A percentile compares a stretch with the other conserved stretches of the same genome.
phyloP scores from a whole-genome alignment of 2,888 invertebrate genomes.

The Clunio marinus region DNA sequence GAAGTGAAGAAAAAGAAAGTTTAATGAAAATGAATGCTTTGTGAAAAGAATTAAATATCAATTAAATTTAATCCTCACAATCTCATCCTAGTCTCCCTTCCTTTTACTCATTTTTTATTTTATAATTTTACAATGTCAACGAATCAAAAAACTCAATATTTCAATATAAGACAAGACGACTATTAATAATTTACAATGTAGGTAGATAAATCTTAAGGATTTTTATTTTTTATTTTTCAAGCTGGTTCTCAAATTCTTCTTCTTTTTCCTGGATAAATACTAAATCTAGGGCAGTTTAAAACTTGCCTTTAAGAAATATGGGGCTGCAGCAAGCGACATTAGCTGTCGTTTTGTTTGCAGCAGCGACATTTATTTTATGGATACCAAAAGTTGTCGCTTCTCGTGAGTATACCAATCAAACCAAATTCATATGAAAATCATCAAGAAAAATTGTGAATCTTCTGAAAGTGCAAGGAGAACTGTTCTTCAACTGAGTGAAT shows the following conservation, averaged over 20 bases:
- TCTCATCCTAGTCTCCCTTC: background rate
- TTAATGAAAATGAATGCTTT: background rate
- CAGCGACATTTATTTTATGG: conserved; percentile 30
- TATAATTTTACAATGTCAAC: background rate
- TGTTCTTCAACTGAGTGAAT: no score
- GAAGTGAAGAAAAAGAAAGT: no score
- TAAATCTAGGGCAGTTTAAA: conserved; percentile 1
- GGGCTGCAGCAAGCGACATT: conserved; percentile 23
- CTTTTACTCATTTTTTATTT: background rate
- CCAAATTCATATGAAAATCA: no score
- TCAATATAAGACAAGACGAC: background rate
- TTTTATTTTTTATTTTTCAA: background rate
- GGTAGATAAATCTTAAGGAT: background rate
- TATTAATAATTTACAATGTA: conserved; percentile 6
- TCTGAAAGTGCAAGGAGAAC: no score
- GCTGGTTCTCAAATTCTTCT: conserved; percentile 3
- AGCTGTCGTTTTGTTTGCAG: conserved; percentile 25
- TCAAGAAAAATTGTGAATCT: no score
- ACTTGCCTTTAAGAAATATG: conserved; percentile 18
- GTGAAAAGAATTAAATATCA: no score
- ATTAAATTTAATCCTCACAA: no score
- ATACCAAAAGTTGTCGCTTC: conserved; percentile 31
- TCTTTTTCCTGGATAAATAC: conserved; percentile 17
- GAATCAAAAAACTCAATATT: conserved; percentile 11
- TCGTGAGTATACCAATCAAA: conserved; percentile 37